phyloP scores from a whole-genome alignment of 2,888 invertebrate genomes.

The Diarsia mendica region DNA sequence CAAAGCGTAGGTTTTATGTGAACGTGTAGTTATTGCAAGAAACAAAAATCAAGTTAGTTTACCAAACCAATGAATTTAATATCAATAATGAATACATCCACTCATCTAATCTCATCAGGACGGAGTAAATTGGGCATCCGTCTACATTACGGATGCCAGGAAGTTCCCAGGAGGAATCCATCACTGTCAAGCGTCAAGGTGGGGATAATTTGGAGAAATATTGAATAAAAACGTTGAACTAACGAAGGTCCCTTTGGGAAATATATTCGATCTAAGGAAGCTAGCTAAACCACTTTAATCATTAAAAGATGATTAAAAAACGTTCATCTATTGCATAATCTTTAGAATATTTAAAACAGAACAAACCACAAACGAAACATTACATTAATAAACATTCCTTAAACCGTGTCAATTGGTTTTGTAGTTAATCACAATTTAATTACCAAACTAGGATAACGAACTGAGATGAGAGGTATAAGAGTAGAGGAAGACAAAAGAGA shows the following conservation, averaged over 20 bases:
- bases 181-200: conserved; percentile 55
- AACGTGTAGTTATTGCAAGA: neutral
- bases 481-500: too few species aligned
- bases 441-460: neutral
- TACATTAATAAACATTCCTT: conserved; percentile 1
- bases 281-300: neutral
- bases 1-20: neutral
- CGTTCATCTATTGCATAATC: neutral
- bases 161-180: conserved; percentile 52
- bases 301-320: neutral
- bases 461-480: too few species aligned
- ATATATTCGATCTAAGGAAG: neutral
- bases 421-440: conserved; percentile 18
- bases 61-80: conserved; percentile 18
- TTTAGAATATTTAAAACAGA: neutral
- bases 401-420: neutral
- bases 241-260: neutral
- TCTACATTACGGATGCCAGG: conserved; percentile 28
- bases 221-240: conserved; percentile 13
- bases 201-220: conserved; percentile 38
- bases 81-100: conserved; percentile 31
- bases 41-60: neutral
- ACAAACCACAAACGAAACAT: neutral
- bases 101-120: conserved; percentile 27
- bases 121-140: conserved; percentile 24